These are phyloP conservation scores for Hirtodrosophila cameraria DNA, from an alignment of 2,888 invertebrate genomes.

Conservation along the genomic window DNA sequence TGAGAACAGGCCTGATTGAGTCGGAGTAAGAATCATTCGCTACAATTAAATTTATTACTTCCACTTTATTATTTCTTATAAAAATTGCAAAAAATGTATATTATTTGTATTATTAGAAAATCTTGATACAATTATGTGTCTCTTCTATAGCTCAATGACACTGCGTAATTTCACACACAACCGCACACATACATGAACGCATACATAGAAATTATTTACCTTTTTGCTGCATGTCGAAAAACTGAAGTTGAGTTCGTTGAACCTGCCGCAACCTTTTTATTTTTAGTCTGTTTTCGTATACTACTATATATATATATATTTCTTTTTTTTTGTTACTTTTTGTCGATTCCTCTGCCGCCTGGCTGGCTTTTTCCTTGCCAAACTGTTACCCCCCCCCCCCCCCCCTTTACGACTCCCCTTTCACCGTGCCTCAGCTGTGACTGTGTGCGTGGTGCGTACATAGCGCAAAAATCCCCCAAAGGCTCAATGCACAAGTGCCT, in stretches of 20 bases:
- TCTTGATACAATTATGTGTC: not conserved
- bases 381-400: not conserved
- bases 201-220: conserved; percentile 48
- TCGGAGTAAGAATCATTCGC: too few relatives aligned
- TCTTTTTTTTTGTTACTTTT: conserved; percentile 46
- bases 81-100: too few relatives aligned
- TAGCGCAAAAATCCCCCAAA: conserved; percentile 54
- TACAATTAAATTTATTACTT: too few relatives aligned
- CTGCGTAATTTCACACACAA: conserved; percentile 4
- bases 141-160: conserved; percentile 23
- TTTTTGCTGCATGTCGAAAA: conserved; percentile 46
- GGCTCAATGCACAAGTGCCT: conserved; percentile 55
- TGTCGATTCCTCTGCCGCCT: conserved; percentile 51
- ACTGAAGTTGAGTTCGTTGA: conserved; percentile 52
- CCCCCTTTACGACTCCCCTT: not conserved
- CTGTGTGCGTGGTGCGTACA: conserved; percentile 53
- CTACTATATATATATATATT: not conserved
- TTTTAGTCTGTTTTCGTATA: conserved; percentile 10
- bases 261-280: conserved; percentile 38
- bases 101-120: not conserved
- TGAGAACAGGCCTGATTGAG: too few relatives aligned
- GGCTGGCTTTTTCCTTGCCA: conserved; percentile 22
- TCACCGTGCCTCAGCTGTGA: conserved; percentile 4
- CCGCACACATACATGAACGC: not conserved
- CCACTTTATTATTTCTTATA: too few relatives aligned